Evolutionary conservation across 2,797 vertebrate genomes (phyloP), one percentile per base, ranked within the genome.

Genomic region (Tenualosa ilisha): DNA sequence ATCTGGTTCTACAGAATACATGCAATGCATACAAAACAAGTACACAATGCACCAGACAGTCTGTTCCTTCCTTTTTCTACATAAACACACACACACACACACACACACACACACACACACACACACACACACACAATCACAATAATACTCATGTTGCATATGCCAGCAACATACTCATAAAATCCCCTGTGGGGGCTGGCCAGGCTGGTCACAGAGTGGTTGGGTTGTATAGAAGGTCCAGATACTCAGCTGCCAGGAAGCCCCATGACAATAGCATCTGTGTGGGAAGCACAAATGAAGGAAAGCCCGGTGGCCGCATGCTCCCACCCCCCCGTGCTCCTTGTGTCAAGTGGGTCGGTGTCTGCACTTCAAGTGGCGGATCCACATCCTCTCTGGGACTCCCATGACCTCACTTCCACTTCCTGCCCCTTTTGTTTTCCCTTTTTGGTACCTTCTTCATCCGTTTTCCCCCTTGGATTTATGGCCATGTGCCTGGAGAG

Each of bases 321-420:
- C 3, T 31, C 65, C 65, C 24, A 8, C 50, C 2, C 1, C 17
- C 54, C 17, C 20, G 20, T 12, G 31, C 40, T 46, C 40, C 72
- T 46, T 37, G 20, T 46, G 72, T 79, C 72, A 79, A 79, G 72
- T 22, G 37, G 17, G 37, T 79, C 37, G 1, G 37, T 43, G 15
- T 72, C 65, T 12, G 31, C 65, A 72, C 31, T 72, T 37, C 13
- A 37, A 40, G 40, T 22, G 72, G 40, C 72, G 37, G 72, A 79
- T 79, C 40, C 40, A 17, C 72, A 46, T 79, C 72, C 72, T 79
- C 40, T 43, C 40, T 17, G 68, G 72, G 20, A 79, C 72, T 86
- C 53, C 83, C 61, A 1, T 79, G 24, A 84, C 46, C 22, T 37
- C 61, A 84, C 81, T 88, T 90, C 89, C 90, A 72, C 79, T n/a